Percentiles rank a stretch among this genome's conserved stretches.
Evolutionary conservation across 2,888 invertebrate species (phyloP).

Genomic region (Onchidella celtica): DNA sequence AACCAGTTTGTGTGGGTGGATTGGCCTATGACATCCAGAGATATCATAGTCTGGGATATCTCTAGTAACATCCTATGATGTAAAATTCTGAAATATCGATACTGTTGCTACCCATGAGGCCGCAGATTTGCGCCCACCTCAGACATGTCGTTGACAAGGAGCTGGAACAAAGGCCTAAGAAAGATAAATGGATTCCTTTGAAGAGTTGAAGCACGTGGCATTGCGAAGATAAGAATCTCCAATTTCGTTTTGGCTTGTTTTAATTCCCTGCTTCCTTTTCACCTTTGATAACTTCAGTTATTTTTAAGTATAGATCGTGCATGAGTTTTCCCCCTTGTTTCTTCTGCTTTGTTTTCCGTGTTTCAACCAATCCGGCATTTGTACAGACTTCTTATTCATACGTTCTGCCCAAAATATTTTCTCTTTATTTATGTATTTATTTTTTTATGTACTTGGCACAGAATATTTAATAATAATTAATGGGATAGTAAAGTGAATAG

Average conservation of each 20-base stretch:
- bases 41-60: no score
- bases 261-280: neutral
- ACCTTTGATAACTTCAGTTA: neutral
- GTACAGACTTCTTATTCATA: no score
- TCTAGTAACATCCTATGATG: no score
- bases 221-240: constrained; percentile 5
- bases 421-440: no score
- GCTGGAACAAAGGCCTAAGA: constrained; percentile 5
- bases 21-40: no score
- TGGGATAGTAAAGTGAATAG: no score
- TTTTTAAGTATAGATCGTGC: neutral
- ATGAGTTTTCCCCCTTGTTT: neutral
- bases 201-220: neutral
- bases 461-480: no score
- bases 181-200: constrained; percentile 17
- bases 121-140: neutral
- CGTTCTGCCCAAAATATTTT: no score
- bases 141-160: constrained; percentile 4
- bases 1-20: no score
- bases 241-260: neutral
- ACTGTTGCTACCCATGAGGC: neutral
- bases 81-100: no score
- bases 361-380: no score
- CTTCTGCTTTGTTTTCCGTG: neutral
- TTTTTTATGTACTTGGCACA: no score